Percentiles rank a stretch among this genome's conserved stretches.
phyloP scores from a whole-genome alignment of 2,888 invertebrate species.

The Urechis unicinctus region DNA sequence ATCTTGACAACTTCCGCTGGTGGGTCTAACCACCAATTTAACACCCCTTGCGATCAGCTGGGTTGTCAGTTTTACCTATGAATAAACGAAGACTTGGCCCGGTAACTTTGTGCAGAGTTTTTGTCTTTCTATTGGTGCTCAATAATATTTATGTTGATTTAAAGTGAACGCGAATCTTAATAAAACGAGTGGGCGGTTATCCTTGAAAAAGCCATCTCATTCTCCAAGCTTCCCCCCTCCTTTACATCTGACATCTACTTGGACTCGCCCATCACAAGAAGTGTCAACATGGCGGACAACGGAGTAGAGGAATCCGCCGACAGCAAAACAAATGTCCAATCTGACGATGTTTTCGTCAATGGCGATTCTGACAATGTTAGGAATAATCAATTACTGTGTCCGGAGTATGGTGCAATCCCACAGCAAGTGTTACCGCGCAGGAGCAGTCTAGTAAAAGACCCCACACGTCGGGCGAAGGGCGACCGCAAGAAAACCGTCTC shows the following conservation, averaged over 20 bases:
- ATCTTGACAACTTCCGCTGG: too few species aligned
- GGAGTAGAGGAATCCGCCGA: not conserved
- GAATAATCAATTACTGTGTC: slow-evolving; percentile 14
- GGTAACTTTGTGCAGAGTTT: too few species aligned
- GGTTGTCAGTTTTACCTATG: too few species aligned
- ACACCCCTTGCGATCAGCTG: too few species aligned
- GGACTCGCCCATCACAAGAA: not conserved
- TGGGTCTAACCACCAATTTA: too few species aligned
- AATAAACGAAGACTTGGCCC: too few species aligned
- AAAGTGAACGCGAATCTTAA: too few species aligned
- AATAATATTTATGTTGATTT: too few species aligned
- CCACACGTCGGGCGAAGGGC: slow-evolving; percentile 29
- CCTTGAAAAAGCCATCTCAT: too few species aligned
- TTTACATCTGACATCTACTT: not conserved
- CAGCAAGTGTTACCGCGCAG: slow-evolving; percentile 30
- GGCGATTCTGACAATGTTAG: slow-evolving; percentile 11
- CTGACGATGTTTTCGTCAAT: slow-evolving; percentile 19
- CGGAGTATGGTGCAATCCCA: slow-evolving; percentile 15
- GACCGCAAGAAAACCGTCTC: slow-evolving; percentile 52
- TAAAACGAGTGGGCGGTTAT: too few species aligned
- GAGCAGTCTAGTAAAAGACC: slow-evolving; percentile 47
- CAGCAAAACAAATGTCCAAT: not conserved
- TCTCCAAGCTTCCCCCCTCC: not conserved
- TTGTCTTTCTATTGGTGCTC: too few species aligned
- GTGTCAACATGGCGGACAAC: not conserved